phyloP scores from a whole-genome alignment of 2,888 invertebrate species.

The Augochlorella aurata region DNA sequence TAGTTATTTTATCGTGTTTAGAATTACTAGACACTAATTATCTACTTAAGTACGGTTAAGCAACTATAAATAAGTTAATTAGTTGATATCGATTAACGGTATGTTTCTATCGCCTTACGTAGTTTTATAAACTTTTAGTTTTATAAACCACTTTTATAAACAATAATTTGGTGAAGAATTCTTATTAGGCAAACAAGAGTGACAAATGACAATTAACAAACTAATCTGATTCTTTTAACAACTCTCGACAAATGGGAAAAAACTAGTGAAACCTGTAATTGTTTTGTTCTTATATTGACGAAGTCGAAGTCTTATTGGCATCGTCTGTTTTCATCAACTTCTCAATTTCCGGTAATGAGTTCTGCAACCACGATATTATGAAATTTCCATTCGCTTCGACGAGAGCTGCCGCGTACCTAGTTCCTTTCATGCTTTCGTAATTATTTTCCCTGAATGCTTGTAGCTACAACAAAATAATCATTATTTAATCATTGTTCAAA shows the following conservation, averaged over 20 bases:
- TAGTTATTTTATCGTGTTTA: neutral
- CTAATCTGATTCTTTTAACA: neutral
- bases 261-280: neutral
- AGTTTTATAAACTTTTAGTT: neutral
- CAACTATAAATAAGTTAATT: neutral
- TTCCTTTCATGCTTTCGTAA: constrained; percentile 71
- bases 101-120: neutral
- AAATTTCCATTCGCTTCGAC: constrained; percentile 75
- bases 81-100: neutral
- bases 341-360: constrained; percentile 68
- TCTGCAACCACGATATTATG: constrained; percentile 70
- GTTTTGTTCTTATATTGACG: neutral
- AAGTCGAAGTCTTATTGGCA: neutral
- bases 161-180: neutral
- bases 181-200: neutral
- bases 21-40: neutral
- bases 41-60: neutral
- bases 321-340: constrained; percentile 58
- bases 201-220: neutral
- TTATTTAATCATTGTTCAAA: neutral
- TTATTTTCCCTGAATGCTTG: constrained; percentile 72
- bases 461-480: constrained; percentile 64
- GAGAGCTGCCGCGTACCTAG: constrained; percentile 71
- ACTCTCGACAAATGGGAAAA: neutral
- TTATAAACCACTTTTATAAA: neutral